phyloP scores from a whole-genome alignment of 1,140 invertebrate species.

The Achroia grisella region DNA sequence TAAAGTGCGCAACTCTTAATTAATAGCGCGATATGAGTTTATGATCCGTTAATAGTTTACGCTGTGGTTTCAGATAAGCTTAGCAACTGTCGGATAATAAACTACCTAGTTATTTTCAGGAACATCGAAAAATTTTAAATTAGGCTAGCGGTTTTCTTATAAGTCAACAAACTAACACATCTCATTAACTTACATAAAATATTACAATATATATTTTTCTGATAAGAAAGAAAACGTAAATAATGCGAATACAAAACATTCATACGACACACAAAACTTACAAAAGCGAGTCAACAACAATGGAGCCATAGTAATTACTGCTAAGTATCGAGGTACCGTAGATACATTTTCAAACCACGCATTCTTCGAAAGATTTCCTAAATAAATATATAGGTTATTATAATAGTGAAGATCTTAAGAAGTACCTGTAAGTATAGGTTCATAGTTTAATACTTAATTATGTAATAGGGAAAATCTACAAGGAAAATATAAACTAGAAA shows the following conservation, averaged over 20 bases:
- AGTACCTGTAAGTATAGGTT: no score
- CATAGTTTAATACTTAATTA: no score
- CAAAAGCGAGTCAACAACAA: conserved; percentile 27
- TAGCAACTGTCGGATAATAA: conserved; percentile 24
- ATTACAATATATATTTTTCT: no score
- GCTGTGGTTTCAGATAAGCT: conserved; percentile 46
- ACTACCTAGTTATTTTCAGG: not conserved
- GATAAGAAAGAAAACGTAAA: conserved; percentile 2
- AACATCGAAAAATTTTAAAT: no score
- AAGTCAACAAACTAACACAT: no score
- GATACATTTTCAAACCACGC: conserved; percentile 27
- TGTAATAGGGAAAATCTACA: no score
- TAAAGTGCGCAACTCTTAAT: conserved; percentile 28
- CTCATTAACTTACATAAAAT: no score
- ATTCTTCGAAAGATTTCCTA: no score
- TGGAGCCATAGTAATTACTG: conserved; percentile 29
- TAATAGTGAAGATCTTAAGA: no score
- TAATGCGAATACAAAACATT: conserved; percentile 21
- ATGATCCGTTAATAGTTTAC: conserved; percentile 58
- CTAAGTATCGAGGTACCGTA: conserved; percentile 20
- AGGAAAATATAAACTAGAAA: no score
- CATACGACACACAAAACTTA: conserved; percentile 25
- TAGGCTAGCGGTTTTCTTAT: no score
- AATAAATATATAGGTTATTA: no score
- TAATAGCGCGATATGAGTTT: conserved; percentile 41